Evolutionary conservation across 2,888 invertebrate genomes (phyloP).

Genomic region (Steinernema carpocapsae): DNA sequence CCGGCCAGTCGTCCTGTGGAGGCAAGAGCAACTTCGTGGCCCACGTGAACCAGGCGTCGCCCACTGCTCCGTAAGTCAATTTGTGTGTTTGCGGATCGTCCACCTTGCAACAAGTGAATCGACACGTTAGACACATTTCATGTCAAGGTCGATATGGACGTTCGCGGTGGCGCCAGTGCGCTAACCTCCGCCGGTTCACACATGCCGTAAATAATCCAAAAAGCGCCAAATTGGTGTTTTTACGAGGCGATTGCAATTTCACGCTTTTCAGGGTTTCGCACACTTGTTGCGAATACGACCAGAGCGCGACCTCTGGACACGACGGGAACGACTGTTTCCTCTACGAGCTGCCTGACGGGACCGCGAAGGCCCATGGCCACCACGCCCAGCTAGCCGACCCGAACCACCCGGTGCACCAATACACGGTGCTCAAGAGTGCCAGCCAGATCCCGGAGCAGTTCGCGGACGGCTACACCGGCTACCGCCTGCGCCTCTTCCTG

Average conservation of each 20-base stretch:
- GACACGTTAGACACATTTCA: conserved; percentile 25
- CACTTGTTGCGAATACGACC: conserved; percentile 63
- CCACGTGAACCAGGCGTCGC: conserved; percentile 61
- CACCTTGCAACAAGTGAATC: conserved; percentile 19
- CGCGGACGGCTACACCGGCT: conserved; percentile 61
- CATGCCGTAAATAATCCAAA: not conserved
- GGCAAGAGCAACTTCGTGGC: conserved; percentile 67
- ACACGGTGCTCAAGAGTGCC: conserved; percentile 53
- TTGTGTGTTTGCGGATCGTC: not conserved
- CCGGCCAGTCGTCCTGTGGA: conserved; percentile 64
- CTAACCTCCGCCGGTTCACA: not conserved
- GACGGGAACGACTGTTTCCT: conserved; percentile 68
- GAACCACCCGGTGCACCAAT: conserved; percentile 39
- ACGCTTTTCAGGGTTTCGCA: conserved; percentile 59
- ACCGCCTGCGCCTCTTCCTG: conserved; percentile 64
- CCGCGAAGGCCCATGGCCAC: conserved; percentile 36
- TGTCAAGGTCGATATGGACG: conserved; percentile 25
- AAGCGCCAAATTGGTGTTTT: conserved; percentile 4
- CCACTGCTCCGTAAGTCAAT: conserved; percentile 60
- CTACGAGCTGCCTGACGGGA: conserved; percentile 66
- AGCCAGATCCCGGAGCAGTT: conserved; percentile 66
- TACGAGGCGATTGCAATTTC: not conserved
- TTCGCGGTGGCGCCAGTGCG: conserved; percentile 9
- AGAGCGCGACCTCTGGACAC: conserved; percentile 58
- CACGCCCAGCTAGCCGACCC: conserved; percentile 30